Percentiles rank a stretch among this genome's conserved stretches.
Evolutionary conservation across 2,888 invertebrate species (phyloP).

Genomic region (Lacanobia wlatinum): DNA sequence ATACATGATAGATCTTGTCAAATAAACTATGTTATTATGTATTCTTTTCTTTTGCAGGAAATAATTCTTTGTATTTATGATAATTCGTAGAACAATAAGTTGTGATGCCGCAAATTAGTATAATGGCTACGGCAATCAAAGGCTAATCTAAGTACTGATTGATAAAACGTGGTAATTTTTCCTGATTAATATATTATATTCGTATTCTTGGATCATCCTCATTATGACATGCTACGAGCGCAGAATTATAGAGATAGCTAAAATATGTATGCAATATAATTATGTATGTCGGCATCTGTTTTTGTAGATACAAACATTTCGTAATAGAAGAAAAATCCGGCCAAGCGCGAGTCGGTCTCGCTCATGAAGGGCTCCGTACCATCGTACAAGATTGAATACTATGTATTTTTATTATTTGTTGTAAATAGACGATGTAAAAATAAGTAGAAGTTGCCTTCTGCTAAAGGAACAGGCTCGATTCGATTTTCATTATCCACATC

Average conservation of each 20-base stretch:
- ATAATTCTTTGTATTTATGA: not conserved
- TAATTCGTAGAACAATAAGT: not conserved
- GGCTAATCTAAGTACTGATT: not conserved
- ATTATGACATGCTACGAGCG: not conserved
- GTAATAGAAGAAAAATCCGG: too few relatives aligned
- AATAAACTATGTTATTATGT: not conserved
- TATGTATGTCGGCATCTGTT: too few relatives aligned
- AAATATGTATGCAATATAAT: too few relatives aligned
- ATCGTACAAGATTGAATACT: too few relatives aligned
- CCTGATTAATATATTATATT: not conserved
- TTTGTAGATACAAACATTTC: too few relatives aligned
- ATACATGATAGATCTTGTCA: constrained; percentile 22
- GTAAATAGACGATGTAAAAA: too few relatives aligned
- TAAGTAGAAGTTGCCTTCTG: not conserved
- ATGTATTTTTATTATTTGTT: too few relatives aligned
- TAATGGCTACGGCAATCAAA: not conserved
- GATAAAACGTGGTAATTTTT: not conserved
- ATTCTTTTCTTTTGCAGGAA: not conserved
- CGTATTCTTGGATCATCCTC: not conserved
- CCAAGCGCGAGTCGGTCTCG: too few relatives aligned
- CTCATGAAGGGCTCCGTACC: too few relatives aligned
- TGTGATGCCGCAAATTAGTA: not conserved
- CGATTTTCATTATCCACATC: not conserved
- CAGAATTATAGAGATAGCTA: not conserved
- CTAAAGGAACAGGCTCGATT: not conserved